Evolutionary conservation across 2,888 invertebrate species (phyloP), one percentile per base, ranked within the genome.

Genomic region (Ischnus inquisitorius): DNA sequence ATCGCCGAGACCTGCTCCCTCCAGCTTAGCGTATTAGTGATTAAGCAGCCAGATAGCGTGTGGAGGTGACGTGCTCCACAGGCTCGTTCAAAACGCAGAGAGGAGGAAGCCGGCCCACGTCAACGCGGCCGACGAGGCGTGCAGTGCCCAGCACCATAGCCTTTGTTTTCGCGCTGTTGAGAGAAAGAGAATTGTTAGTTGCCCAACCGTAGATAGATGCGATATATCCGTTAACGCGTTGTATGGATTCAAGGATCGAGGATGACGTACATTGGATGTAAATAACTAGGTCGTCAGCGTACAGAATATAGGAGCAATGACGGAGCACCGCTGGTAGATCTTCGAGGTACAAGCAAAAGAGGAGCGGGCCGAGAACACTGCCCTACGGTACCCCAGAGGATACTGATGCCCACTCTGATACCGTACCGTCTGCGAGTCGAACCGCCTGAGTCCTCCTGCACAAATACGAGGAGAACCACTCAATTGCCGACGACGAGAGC

Each of bases 131-230:
- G 2, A 39, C 16, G n/a, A 57, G 16, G 4, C n/a, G 39, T 0
- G 28, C 41, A 51, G 78, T 83, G 22, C 75, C 79, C 3, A 82
- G n/a, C 3, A 67, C 46, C 57, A 82, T 72, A 1, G 65, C 72
- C 22, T 64, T 78, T 3, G 79, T n/a, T n/a, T n/a, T n/a, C n/a
- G n/a, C n/a, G n/a, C n/a, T n/a, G n/a, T n/a, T n/a, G n/a, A n/a
- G n/a, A 46, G 34, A 68, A 62, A 14, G 60, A 22, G 6, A 51
- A 28, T 83, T 83, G 8, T 5, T 3, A 3, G 10, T 16, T 14
- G 76, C 48, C 74, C 79, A 79, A 4, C 22, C 43, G n/a, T 46
- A 12, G 1, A 83, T 68, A 14, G 46, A 19, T n/a, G 12, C 48
- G 28, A 69, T 67, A 41, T 80, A 71, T 8, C 14, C 19, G 39